These are phyloP conservation scores for Heliothis subflexa DNA, from an alignment of 1,140 invertebrate species.

Conservation along the genomic window DNA sequence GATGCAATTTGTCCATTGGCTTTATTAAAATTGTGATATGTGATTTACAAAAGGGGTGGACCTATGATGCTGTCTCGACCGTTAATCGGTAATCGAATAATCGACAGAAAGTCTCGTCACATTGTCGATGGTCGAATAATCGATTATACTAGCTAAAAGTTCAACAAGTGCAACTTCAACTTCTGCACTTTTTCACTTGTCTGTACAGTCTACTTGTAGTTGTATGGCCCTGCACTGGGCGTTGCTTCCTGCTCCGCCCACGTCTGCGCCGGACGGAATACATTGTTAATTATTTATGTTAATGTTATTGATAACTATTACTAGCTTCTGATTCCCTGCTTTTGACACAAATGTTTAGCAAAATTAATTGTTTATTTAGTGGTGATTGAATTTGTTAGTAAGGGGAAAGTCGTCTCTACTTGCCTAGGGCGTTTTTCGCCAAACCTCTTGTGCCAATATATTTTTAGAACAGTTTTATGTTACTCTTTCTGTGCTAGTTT, in stretches of 20 bases:
- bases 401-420: background rate
- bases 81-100: background rate
- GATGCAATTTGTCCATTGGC: too few relatives aligned
- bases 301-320: conserved; percentile 40
- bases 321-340: conserved; percentile 28
- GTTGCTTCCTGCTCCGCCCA: conserved; percentile 42
- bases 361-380: conserved; percentile 18
- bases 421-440: too few relatives aligned
- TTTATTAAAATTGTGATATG: too few relatives aligned
- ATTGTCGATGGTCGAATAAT: background rate
- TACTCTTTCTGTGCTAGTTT: background rate
- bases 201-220: background rate
- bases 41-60: too few relatives aligned
- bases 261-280: conserved; percentile 29
- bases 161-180: background rate
- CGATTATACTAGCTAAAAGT: background rate
- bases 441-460: too few relatives aligned
- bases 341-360: conserved; percentile 30
- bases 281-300: conserved; percentile 48
- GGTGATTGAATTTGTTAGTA: background rate
- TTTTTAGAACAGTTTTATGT: background rate
- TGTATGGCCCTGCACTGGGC: conserved; percentile 19
- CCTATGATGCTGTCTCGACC: too few relatives aligned
- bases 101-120: background rate
- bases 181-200: background rate